Conservation (phyloP, 2,797 vertebrate genomes). For the Morelia viridis region DNA sequence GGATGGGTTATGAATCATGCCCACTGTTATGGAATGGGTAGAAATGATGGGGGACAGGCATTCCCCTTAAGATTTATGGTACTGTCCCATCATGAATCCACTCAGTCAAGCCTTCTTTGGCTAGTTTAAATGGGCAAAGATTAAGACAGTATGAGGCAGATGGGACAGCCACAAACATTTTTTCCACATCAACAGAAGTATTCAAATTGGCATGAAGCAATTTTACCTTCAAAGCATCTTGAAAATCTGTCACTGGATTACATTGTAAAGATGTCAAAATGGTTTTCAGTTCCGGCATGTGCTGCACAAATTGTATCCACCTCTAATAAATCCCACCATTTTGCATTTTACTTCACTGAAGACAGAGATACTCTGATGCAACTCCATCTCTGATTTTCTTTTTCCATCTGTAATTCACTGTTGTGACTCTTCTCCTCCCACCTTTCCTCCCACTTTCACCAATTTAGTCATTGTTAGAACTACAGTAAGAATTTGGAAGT, state of each 20-base stretch:
- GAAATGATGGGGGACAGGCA: neutral
- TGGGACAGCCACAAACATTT: no score
- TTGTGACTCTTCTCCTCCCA: neutral
- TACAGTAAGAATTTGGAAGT: slow-evolving; percentile 64
- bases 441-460: neutral
- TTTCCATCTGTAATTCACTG: neutral
- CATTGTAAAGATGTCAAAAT: neutral
- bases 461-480: slow-evolving; percentile 14
- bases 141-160: neutral
- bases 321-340: neutral
- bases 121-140: neutral
- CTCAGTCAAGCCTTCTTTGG: neutral
- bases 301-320: neutral
- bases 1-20: neutral
- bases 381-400: slow-evolving; percentile 9
- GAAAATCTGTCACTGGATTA: neutral
- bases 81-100: neutral
- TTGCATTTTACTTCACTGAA: slow-evolving; percentile 9
- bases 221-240: neutral
- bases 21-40: neutral
- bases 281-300: neutral
- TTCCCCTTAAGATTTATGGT: neutral
- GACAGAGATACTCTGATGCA: neutral
- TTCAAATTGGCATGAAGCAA: neutral
- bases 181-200: no score